Conservation (phyloP, 2,797 vertebrate genomes). For the Synaphobranchus kaupii region DNA sequence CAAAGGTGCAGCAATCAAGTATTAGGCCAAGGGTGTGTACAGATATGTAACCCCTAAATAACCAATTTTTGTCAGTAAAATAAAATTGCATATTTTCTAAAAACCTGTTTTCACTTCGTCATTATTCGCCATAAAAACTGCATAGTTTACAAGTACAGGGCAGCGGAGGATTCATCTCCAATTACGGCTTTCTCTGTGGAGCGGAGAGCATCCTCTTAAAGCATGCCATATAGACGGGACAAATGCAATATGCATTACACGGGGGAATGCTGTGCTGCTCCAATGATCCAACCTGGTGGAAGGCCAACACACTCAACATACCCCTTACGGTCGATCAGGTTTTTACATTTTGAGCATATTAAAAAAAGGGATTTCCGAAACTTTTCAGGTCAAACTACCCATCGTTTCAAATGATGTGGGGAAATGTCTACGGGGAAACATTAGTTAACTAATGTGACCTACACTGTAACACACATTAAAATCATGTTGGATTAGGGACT, state of each 20-base stretch:
- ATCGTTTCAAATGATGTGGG: not conserved
- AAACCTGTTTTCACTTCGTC: too few species aligned
- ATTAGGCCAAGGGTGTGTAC: too few species aligned
- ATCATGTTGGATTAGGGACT: not conserved
- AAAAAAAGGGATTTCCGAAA: not conserved
- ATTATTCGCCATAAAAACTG: too few species aligned
- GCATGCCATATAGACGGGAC: constrained; percentile 62
- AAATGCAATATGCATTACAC: not conserved
- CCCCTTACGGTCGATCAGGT: not conserved
- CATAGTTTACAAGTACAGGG: constrained; percentile 46
- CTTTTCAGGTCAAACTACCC: not conserved
- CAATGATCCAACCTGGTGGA: not conserved
- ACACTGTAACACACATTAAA: not conserved
- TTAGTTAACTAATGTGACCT: not conserved
- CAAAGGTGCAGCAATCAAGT: too few species aligned
- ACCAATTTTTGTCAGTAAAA: too few species aligned
- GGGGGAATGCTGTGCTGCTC: not conserved
- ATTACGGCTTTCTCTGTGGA: constrained; percentile 37
- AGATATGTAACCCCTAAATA: too few species aligned
- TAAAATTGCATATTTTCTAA: too few species aligned
- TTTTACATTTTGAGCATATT: not conserved
- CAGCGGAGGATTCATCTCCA: constrained; percentile 37
- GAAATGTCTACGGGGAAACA: not conserved
- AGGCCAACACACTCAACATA: not conserved
- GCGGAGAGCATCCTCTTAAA: constrained; percentile 51